Percentiles rank a stretch among this genome's conserved stretches.
Evolutionary conservation across 2,113 vertebrate species (phyloP).

Genomic region (Rhabdomys dilectus): DNA sequence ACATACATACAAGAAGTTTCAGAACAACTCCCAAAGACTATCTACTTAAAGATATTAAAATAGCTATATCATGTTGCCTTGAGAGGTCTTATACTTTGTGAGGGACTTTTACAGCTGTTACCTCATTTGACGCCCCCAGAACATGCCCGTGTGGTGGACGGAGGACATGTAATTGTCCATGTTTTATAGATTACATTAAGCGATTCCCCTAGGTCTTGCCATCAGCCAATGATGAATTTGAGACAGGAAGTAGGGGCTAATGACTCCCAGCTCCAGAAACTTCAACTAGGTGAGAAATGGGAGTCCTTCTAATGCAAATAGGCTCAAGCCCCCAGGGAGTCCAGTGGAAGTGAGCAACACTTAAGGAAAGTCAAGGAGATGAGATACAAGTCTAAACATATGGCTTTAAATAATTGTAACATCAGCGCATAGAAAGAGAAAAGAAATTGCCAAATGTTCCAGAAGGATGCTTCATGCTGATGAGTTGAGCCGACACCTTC

Average conservation of each 20-base stretch:
- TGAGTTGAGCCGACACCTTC: background rate
- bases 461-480: fast-evolving
- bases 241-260: constrained; percentile 53
- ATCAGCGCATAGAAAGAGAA: background rate
- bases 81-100: background rate
- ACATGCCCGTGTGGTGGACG: background rate
- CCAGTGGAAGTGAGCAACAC: background rate
- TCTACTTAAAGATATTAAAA: constrained; percentile 12
- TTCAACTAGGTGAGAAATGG: background rate
- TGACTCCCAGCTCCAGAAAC: constrained; percentile 4
- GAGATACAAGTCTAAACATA: background rate
- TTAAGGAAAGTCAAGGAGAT: background rate
- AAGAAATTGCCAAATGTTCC: background rate
- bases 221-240: background rate
- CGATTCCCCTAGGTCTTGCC: constrained; percentile 21
- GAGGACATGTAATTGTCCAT: constrained; percentile 18
- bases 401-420: background rate
- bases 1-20: background rate
- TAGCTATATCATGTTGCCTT: background rate
- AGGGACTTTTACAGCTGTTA: constrained; percentile 48
- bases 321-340: background rate
- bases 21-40: constrained; percentile 24
- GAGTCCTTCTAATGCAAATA: background rate
- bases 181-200: constrained; percentile 39
- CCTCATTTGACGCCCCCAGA: constrained; percentile 35